phyloP scores from a whole-genome alignment of 2,888 invertebrate species.

The Nomada fucata region DNA sequence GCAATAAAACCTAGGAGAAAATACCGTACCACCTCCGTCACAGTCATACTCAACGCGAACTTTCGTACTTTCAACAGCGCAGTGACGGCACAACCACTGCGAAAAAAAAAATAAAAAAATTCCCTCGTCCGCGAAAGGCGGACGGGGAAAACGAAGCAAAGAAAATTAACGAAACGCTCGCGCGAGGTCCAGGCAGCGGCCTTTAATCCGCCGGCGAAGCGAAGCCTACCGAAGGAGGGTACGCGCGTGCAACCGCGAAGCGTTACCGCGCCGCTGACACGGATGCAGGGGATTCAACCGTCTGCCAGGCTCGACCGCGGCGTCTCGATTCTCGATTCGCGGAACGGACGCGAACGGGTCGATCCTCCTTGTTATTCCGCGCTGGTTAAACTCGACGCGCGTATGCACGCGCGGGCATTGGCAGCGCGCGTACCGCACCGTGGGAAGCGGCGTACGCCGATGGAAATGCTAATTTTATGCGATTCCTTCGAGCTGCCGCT shows the following conservation, averaged over 20 bases:
- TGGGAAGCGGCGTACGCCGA: constrained; percentile 75
- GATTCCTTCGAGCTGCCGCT: constrained; percentile 67
- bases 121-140: too few relatives aligned
- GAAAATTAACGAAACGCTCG: constrained; percentile 8
- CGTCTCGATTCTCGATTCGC: constrained; percentile 44
- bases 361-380: constrained; percentile 68
- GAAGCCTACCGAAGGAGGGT: constrained; percentile 14
- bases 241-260: constrained; percentile 26
- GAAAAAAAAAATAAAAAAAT: too few relatives aligned
- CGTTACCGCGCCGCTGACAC: constrained; percentile 17
- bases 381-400: constrained; percentile 44
- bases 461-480: constrained; percentile 81
- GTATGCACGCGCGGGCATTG: constrained; percentile 10
- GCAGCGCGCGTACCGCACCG: constrained; percentile 57
- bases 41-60: too few relatives aligned
- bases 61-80: too few relatives aligned
- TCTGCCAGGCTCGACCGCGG: constrained; percentile 1
- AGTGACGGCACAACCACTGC: too few relatives aligned
- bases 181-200: constrained; percentile 5
- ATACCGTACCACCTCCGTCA: too few relatives aligned
- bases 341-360: constrained; percentile 53
- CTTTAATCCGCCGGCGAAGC: constrained; percentile 49
- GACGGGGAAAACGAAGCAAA: too few relatives aligned
- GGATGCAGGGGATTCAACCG: constrained; percentile 32
- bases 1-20: too few relatives aligned